Base-by-base conservation (phyloP, 2,797 vertebrate species). In the Labroides dimidiatus region DNA sequence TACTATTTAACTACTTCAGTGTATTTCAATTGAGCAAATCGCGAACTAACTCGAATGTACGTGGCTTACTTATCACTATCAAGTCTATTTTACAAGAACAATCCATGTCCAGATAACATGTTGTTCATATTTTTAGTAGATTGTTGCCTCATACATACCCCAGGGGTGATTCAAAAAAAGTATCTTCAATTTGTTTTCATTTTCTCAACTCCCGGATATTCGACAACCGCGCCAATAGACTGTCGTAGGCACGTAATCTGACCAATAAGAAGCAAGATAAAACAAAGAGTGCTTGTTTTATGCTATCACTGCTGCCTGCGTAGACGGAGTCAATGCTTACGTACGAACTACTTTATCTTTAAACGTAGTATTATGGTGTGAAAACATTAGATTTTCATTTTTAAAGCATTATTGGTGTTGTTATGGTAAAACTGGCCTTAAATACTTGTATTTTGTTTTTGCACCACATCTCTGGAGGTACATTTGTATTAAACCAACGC, bases 211-310 rank as follows among this genome's bases (percentile, higher is more conserved):
- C 41, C 30, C 13, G 30, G 42, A 1, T 63, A 20, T 88, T 88
- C 59, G 73, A 89, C 64, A 69, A 71, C 52, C 89, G 86, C 93
- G 93, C 92, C 92, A 92, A 91, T 63, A 63, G 17, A 23, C 14
- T 41, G 53, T 41, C 58, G 44, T 15, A 54, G 51, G 13, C n/a
- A 30, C 66, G 2, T 20, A 65, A 12, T 58, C 66, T 49, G 56
- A 69, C 91, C 90, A 92, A 92, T 93, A 15, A 39, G 55, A 30
- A 58, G 62, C 19, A 0, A 87, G 84, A 58, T 17, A 43, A 10
- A 23, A 24, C 8, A 44, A 54, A 14, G 45, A 1, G 64, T 4
- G 78, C 43, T 0, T 80, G 85, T 78, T 87, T 84, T 74, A 42
- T 0, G 0, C 0, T 0, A 14, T 0, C n/a, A 0, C 0, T 0